A percentile compares a stretch with the other conserved stretches of the same genome.
These are phyloP conservation scores for Halichoerus grypus DNA, from an alignment of 2,113 vertebrate genomes.

Conservation along the genomic window DNA sequence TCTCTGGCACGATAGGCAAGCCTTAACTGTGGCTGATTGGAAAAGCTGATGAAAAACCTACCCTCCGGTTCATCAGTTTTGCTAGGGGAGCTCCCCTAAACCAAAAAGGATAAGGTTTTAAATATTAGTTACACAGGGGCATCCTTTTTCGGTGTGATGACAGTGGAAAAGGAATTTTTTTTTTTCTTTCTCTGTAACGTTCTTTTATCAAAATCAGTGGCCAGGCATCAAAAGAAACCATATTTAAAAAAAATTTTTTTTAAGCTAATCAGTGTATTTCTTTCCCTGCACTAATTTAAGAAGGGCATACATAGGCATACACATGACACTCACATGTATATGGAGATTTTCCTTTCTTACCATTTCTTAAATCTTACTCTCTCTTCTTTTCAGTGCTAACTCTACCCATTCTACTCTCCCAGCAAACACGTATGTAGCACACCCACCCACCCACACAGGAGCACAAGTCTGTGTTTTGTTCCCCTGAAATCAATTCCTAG, in stretches of 20 bases:
- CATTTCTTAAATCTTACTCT: neutral
- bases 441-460: neutral
- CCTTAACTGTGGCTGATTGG: neutral
- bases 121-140: neutral
- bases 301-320: neutral
- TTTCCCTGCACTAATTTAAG: neutral
- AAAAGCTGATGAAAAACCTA: neutral
- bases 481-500: slow-evolving; percentile 20
- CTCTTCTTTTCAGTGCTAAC: neutral
- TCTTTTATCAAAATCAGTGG: neutral
- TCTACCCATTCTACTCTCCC: neutral
- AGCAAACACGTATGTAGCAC: neutral
- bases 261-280: neutral
- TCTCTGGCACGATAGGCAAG: neutral
- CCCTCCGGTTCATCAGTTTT: neutral
- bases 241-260: neutral
- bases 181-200: neutral
- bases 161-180: neutral
- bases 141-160: neutral
- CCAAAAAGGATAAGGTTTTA: neutral
- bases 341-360: neutral
- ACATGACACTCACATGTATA: neutral
- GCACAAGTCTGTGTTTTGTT: neutral
- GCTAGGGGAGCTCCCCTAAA: neutral
- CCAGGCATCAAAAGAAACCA: neutral